These are phyloP conservation scores for Drosophila lacertosa DNA, from an alignment of 1,140 invertebrate genomes.

Conservation along the genomic window DNA sequence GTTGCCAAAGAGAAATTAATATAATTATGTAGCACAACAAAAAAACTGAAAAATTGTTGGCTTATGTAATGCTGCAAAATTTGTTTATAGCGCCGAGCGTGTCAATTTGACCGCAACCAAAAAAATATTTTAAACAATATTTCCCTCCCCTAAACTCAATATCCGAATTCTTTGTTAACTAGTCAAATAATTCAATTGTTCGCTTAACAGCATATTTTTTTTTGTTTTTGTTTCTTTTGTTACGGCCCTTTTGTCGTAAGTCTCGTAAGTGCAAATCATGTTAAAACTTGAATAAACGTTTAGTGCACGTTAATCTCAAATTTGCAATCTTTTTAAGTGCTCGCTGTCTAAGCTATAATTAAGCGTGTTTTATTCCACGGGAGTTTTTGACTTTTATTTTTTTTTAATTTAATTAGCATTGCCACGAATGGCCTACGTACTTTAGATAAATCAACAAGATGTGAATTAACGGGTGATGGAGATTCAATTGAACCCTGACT, in stretches of 20 bases:
- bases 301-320: constrained; percentile 17
- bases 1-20: constrained; percentile 54
- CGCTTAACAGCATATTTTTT: constrained; percentile 24
- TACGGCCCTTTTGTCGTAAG: constrained; percentile 25
- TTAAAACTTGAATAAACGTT: constrained; percentile 31
- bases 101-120: constrained; percentile 23
- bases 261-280: constrained; percentile 30
- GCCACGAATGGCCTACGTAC: background rate
- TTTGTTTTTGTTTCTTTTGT: constrained; percentile 9
- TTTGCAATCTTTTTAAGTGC: constrained; percentile 28
- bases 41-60: constrained; percentile 15
- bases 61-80: constrained; percentile 44
- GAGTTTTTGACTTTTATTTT: constrained; percentile 16
- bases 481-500: background rate
- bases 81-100: constrained; percentile 36
- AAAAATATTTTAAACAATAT: background rate
- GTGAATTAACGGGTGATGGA: background rate
- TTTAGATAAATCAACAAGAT: background rate
- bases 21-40: constrained; percentile 44
- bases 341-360: constrained; percentile 15
- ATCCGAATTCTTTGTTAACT: constrained; percentile 44
- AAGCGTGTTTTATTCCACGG: background rate
- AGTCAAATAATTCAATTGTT: constrained; percentile 23
- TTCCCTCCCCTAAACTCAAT: constrained; percentile 9
- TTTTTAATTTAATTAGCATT: constrained; percentile 8